Evolutionary conservation across 2,797 vertebrate species (phyloP).

Genomic region (Eidolon dupreanum): DNA sequence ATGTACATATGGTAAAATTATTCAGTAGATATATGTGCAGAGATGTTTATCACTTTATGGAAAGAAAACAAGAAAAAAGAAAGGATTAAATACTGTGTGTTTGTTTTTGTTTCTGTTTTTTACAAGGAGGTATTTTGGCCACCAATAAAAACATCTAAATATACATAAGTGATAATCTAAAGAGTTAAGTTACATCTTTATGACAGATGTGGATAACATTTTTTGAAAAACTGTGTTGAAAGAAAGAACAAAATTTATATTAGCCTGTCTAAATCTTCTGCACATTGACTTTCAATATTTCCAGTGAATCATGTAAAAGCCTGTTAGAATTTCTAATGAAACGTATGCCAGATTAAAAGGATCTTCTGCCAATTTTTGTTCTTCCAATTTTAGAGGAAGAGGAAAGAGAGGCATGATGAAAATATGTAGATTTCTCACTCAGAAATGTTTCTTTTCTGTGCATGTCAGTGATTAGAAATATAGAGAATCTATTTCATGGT

Average conservation of each 20-base stretch:
- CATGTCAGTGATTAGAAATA: background rate
- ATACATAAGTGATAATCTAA: background rate
- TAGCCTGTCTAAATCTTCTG: background rate
- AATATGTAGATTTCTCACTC: background rate
- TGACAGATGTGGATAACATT: background rate
- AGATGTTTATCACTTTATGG: background rate
- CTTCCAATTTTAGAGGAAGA: background rate
- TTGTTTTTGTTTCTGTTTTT: background rate
- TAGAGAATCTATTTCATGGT: background rate
- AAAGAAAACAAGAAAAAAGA: background rate
- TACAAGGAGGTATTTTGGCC: background rate
- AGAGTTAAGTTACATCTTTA: background rate
- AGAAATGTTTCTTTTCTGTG: background rate
- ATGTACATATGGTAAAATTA: background rate
- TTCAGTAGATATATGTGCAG: background rate
- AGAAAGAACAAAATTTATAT: background rate
- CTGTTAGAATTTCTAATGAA: slow-evolving; percentile 32
- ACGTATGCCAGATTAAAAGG: background rate
- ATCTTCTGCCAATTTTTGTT: background rate
- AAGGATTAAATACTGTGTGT: background rate
- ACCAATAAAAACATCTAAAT: background rate
- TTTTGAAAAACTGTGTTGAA: background rate
- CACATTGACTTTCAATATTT: background rate
- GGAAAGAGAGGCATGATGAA: background rate
- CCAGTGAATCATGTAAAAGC: background rate